phyloP scores from a whole-genome alignment of 2,113 vertebrate genomes.

The Leucosticte australis region DNA sequence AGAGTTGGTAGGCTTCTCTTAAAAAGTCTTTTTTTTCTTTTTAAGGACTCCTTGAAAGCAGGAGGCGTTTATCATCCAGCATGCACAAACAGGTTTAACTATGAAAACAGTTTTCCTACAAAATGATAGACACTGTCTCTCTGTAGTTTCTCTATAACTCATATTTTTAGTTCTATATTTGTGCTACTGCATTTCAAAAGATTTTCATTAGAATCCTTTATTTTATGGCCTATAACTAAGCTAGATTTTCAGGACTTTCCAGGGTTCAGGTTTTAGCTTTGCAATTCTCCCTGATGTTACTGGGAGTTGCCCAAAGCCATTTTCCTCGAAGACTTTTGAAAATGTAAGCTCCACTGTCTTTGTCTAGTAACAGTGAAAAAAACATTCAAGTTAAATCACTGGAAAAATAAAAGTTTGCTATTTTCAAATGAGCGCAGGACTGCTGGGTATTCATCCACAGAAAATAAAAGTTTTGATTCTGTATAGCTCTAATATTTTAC shows the following conservation, averaged over 20 bases:
- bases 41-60: conserved; percentile 47
- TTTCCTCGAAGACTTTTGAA: conserved; percentile 10
- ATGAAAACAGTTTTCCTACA: conserved; percentile 50
- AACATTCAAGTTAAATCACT: neutral
- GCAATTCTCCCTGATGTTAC: conserved; percentile 8
- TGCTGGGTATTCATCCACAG: neutral
- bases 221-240: neutral
- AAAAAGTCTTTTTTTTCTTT: conserved; percentile 17
- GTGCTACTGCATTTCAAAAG: neutral
- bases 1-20: conserved; percentile 34
- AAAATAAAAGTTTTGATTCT: neutral
- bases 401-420: neutral
- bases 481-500: neutral
- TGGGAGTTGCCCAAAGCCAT: neutral
- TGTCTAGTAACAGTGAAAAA: neutral
- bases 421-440: neutral
- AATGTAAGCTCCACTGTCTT: neutral
- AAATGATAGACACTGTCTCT: conserved; percentile 8
- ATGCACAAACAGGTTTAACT: conserved; percentile 48
- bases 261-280: neutral
- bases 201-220: neutral
- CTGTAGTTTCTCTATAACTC: conserved; percentile 5
- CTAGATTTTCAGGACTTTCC: neutral
- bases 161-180: conserved; percentile 3
- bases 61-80: conserved; percentile 54